A percentile compares a stretch with the other conserved stretches of the same genome.
These are phyloP conservation scores for Fistularia tabacaria DNA, from an alignment of 2,797 vertebrate genomes.

Conservation along the genomic window DNA sequence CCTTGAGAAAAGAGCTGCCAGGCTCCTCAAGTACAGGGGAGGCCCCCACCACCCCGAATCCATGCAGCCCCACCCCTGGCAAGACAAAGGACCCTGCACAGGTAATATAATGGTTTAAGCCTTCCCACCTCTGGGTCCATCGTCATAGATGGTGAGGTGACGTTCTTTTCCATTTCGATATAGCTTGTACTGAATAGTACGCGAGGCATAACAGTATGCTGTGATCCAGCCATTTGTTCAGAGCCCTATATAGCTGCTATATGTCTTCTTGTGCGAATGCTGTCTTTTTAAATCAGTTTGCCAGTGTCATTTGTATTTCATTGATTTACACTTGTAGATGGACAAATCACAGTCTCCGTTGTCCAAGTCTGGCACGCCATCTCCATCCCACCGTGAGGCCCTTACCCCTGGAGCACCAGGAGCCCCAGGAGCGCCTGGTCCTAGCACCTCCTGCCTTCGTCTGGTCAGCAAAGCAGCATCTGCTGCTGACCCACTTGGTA, in stretches of 20 bases:
- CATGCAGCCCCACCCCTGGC: constrained; percentile 72
- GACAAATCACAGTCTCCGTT: constrained; percentile 73
- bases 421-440: constrained; percentile 74
- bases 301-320: neutral
- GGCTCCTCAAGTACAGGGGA: constrained; percentile 75
- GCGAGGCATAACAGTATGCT: no score
- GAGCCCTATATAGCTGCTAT: neutral
- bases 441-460: constrained; percentile 77
- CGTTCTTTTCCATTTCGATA: no score
- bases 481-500: constrained; percentile 78
- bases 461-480: constrained; percentile 78
- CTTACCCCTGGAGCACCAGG: constrained; percentile 75
- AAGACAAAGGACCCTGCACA: constrained; percentile 76
- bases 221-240: no score
- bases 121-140: no score
- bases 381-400: constrained; percentile 76
- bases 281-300: no score
- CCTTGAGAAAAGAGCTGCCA: constrained; percentile 70
- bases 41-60: constrained; percentile 71
- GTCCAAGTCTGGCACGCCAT: constrained; percentile 79
- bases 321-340: constrained; percentile 58
- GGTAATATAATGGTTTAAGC: constrained; percentile 54
- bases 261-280: neutral
- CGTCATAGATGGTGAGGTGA: no score
- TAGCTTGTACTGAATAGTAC: no score